A percentile compares a stretch with the other conserved stretches of the same genome.
phyloP scores from a whole-genome alignment of 2,797 vertebrate species.

The Pipistrellus kuhlii region DNA sequence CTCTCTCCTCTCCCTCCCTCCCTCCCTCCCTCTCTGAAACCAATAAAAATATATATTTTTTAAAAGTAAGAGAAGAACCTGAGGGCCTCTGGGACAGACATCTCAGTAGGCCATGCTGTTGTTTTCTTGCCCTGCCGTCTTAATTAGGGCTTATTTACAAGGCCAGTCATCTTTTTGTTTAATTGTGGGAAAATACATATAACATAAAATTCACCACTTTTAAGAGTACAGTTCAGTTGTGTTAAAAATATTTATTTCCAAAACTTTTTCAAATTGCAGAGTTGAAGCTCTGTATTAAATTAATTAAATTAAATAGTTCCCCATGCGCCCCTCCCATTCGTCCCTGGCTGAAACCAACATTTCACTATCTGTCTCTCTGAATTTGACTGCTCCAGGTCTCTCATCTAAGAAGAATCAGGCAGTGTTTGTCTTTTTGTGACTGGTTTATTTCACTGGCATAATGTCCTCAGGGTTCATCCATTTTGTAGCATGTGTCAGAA shows the following conservation, averaged over 20 bases:
- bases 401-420: background rate
- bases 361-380: background rate
- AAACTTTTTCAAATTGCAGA: background rate
- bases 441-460: background rate
- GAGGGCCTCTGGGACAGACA: background rate
- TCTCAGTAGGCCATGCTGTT: background rate
- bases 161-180: background rate
- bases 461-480: background rate
- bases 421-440: background rate
- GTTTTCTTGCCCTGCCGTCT: background rate
- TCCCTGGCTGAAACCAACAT: background rate
- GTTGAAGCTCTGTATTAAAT: background rate
- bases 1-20: too few relatives aligned
- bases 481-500: background rate
- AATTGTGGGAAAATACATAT: background rate
- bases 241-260: slow-evolving; percentile 22
- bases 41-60: too few relatives aligned
- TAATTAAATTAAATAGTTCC: background rate
- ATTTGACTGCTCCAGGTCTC: background rate
- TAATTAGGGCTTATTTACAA: background rate
- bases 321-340: background rate
- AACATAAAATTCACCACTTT: background rate
- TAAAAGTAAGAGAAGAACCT: background rate
- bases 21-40: too few relatives aligned
- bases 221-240: background rate